Evolutionary conservation across 2,797 vertebrate genomes (phyloP), one percentile per base, ranked within the genome.

Genomic region (Takifugu ocellatus): DNA sequence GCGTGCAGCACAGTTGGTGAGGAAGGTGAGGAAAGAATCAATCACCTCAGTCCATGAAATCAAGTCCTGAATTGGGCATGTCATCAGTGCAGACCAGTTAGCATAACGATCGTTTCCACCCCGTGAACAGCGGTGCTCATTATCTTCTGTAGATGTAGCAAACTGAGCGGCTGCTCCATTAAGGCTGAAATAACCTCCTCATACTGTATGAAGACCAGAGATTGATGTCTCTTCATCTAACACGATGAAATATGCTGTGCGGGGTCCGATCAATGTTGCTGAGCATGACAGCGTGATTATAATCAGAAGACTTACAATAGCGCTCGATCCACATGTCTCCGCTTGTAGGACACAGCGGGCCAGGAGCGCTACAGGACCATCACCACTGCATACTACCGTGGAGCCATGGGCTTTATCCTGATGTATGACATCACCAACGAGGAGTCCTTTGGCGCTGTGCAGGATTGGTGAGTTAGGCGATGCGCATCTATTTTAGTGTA

Each of bases 401-500:
- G 97, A 1, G 96, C 97, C 74, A 98, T 99, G 96, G 96, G 97
- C 68, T 98, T 99, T 86, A 97, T 99, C 87, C 91, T 99, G 71
- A 98, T 98, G 96, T 99, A 99, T 56, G 96, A 99, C 87, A 97
- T 99, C 88, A 99, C 96, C 29, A 99, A 98, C 21, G 96, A 98
- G 83, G 96, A 98, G 71, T 98, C 96, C 21, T 99, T 99, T 59
- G 94, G 93, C 11, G 95, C 95, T 1, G 96, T 98, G 44, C 96
- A 98, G 85, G 97, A 99, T 54, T 99, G 97, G 97, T 99, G 81
- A 95, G 95, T 84, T 6, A 1, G 5, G 25, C 25, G 10, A n/a
- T 1, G 16, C 27, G 27, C 5, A 2, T 25, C 6, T 36, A 27
- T 58, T 70, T 75, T 21, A 27, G 54, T 45, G 17, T 8, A 4